A percentile compares a stretch with the other conserved stretches of the same genome.
These are phyloP conservation scores for Halesus radiatus DNA, from an alignment of 1,140 invertebrate genomes.

Conservation along the genomic window DNA sequence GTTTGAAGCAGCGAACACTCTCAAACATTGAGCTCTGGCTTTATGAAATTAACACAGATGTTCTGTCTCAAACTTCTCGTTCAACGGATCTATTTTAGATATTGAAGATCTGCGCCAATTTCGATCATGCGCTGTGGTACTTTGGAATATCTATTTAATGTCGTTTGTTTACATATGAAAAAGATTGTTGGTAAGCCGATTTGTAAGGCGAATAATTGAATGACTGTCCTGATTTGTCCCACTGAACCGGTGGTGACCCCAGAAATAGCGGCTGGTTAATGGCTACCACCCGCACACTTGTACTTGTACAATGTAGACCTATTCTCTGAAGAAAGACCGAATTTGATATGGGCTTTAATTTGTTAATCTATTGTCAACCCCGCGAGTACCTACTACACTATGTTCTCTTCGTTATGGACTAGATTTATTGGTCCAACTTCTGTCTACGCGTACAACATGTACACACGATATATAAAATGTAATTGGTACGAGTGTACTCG, in stretches of 20 bases:
- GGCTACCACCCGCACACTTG: slow-evolving; percentile 19
- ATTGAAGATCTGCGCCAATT: no score
- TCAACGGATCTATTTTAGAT: no score
- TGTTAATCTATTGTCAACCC: slow-evolving; percentile 31
- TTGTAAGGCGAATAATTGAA: background rate
- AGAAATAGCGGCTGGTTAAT: background rate
- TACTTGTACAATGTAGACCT: background rate
- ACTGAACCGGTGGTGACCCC: slow-evolving; percentile 1
- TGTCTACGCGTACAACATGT: no score
- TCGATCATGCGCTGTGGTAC: no score
- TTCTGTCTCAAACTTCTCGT: no score
- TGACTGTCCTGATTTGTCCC: background rate
- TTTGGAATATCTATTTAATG: no score
- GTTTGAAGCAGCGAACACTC: no score
- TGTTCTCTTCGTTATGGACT: background rate
- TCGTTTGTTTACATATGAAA: no score
- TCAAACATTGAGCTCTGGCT: no score
- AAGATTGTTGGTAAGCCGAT: background rate
- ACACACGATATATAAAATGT: no score
- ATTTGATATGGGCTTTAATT: slow-evolving; percentile 40
- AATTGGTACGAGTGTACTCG: no score
- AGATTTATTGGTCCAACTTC: slow-evolving; percentile 8
- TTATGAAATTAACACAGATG: no score
- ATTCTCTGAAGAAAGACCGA: slow-evolving; percentile 22
- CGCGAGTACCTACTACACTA: background rate